Base-by-base conservation (phyloP, 2,888 invertebrate species). In the Notodonta ziczac region DNA sequence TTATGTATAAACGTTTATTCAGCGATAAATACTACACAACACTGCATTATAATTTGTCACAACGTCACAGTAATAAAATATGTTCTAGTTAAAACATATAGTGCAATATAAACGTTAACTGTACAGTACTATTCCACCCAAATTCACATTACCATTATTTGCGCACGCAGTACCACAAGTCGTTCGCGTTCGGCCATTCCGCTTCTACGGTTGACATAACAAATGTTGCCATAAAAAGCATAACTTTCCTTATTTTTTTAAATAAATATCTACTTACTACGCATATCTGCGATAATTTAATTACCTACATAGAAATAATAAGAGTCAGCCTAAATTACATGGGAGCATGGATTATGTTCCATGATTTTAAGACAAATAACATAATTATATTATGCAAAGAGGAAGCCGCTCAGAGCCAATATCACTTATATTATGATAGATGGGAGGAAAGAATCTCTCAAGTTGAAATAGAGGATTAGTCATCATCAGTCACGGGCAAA, bases 131-230 rank as follows among this genome's bases (percentile, higher is more conserved):
- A 69, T 70, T 71, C 67, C 77, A 80, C 74, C 74, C 74, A 68
- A 77, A 76, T 77, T 76, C 81, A 74, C 76, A 77, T 77, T 77
- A 83, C 77, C 77, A 79, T 77, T 79, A 79, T 78, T 82, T 82
- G 83, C 84, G 82, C 84, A 84, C 78, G 80, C 80, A 77, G 72
- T 74, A 70, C 68, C 57, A 65, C 72, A 67, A 71, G 69, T 70
- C 71, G 70, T 70, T 76, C 69, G 58, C 67, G 69, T 52, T 75
- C 73, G 69, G 77, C 76, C 76, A 80, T 80, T 80, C 74, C 73
- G 69, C 62, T 59, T 68, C 69, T 66, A 71, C 71, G 64, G 63
- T 61, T 77, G 78, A 70, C 77, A 77, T 63, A 57, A 61, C 59
- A n/a, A 66, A 62, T 74, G 73, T 74, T 74, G 62, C 74, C 66